Evolutionary conservation across 2,113 vertebrate species (phyloP).

Genomic region (Cranoglanis bouderius): DNA sequence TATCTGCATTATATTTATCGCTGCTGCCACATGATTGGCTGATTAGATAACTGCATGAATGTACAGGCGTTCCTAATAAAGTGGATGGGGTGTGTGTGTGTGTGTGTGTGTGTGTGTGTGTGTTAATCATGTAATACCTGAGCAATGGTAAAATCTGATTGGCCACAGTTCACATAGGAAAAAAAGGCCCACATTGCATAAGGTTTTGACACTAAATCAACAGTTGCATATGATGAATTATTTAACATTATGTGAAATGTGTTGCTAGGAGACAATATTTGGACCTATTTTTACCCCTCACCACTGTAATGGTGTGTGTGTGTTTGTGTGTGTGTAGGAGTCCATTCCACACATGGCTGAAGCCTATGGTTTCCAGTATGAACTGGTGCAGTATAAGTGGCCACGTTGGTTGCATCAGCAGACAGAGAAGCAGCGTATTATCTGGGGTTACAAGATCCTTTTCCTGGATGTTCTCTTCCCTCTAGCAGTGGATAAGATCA

Average conservation of each 20-base stretch:
- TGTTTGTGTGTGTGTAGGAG: slow-evolving; percentile 71
- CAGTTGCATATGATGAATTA: slow-evolving; percentile 1
- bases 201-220: background rate
- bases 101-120: too few relatives aligned
- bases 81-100: background rate
- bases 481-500: slow-evolving; percentile 94
- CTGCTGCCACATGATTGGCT: background rate
- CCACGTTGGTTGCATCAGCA: slow-evolving; percentile 94
- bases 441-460: slow-evolving; percentile 99
- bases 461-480: slow-evolving; percentile 98
- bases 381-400: slow-evolving; percentile 95
- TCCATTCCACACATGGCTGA: slow-evolving; percentile 90
- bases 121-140: background rate
- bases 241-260: background rate
- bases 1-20: background rate
- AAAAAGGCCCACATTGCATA: background rate
- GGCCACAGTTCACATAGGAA: background rate
- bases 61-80: background rate
- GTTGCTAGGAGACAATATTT: background rate
- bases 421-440: slow-evolving; percentile 94
- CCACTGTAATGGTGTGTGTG: background rate
- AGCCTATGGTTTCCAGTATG: slow-evolving; percentile 89
- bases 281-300: background rate
- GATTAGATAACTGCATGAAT: background rate
- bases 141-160: background rate